Conservation (phyloP, 2,797 vertebrate genomes). For the Pangasius djambal region DNA sequence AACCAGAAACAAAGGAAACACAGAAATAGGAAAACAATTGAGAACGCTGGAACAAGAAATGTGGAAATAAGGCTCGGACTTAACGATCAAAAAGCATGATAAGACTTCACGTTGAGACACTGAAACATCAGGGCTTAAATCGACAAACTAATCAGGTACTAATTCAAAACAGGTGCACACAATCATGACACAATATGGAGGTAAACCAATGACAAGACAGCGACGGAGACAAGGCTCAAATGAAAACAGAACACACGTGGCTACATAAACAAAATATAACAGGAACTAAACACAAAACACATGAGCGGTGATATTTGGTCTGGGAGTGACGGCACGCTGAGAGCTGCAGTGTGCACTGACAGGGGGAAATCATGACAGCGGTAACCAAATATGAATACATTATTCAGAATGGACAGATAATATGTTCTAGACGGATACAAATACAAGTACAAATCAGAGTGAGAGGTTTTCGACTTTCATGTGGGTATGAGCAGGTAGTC, state of each 20-base stretch:
- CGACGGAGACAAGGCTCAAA: background rate
- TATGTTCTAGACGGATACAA: background rate
- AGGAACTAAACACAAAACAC: conserved; percentile 1
- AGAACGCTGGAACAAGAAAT: background rate
- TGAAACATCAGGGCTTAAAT: background rate
- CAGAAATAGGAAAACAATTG: background rate
- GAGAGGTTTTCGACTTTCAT: background rate
- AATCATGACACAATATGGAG: background rate
- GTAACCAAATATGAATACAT: background rate
- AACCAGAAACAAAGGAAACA: background rate
- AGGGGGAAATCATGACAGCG: background rate
- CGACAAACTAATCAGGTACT: background rate
- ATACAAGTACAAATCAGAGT: background rate
- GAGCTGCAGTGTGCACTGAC: background rate
- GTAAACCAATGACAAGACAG: background rate
- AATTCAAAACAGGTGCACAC: background rate
- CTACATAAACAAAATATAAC: background rate
- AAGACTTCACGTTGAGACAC: background rate
- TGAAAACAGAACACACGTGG: background rate
- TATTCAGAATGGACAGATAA: background rate
- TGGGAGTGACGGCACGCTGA: background rate
- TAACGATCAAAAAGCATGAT: background rate
- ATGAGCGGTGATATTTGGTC: background rate
- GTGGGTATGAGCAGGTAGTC: background rate
- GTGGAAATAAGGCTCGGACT: background rate